Evolutionary conservation across 2,797 vertebrate genomes (phyloP), one percentile per base, ranked within the genome.

Genomic region (Adrianichthys oophorus): DNA sequence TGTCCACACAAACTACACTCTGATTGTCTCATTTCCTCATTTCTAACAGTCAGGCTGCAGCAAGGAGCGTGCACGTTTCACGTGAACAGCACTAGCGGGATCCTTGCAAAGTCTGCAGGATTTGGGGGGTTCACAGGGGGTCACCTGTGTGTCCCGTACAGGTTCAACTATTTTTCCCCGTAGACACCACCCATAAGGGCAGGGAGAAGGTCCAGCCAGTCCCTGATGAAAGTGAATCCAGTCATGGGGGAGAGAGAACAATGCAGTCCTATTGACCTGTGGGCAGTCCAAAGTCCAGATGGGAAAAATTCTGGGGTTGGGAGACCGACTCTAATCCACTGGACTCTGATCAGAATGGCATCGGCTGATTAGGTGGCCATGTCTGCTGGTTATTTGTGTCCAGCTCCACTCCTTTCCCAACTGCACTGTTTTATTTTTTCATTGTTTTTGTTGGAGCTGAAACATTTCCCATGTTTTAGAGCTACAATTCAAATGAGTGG

Each of bases 301-400:
- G 80, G 85, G 88, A 89, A 90, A 89, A 87, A 90, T 91, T 91
- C 90, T 89, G 84, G 85, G 90, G 89, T 90, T 87, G 90, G 91
- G 81, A 89, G 87, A 87, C 90, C 90, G 88, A 87, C 81, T 76
- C 89, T 93, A 93, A 93, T 93, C 92, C 90, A 93, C 88, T 93
- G 85, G 90, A 90, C 85, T 89, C 91, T 90, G 92, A 93, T 92
- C 92, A 91, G 91, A 93, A 93, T 92, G 89, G 88, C 87, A 90
- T 91, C 80, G 85, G 78, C 81, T 86, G 92, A 91, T 92, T 93
- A 91, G 93, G 91, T 88, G 67, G 83, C 85, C 78, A 85, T 87
- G 88, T 92, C 92, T 89, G 90, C 87, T 78, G 78, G 65, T 83
- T 70, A 85, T 87, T 89, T 86, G 82, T 85, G 82, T 86, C 85